phyloP scores from a whole-genome alignment of 2,797 vertebrate species.

The Muscicapa comitata region DNA sequence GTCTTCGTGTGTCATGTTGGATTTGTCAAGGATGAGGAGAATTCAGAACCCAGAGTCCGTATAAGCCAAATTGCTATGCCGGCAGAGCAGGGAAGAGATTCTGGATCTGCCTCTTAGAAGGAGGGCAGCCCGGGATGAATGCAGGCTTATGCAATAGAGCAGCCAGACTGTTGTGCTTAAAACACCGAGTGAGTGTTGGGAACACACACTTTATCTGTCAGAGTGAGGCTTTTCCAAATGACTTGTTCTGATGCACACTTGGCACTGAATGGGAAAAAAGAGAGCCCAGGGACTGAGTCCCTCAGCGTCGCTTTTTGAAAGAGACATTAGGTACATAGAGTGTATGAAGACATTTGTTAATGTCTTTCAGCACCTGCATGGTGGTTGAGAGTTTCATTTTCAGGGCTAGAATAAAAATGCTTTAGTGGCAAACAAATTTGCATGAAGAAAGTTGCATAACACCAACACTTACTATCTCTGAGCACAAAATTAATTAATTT shows the following conservation, averaged over 20 bases:
- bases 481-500: background rate
- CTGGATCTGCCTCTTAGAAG: background rate
- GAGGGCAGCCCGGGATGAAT: background rate
- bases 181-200: background rate
- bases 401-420: background rate
- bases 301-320: rapidly evolving
- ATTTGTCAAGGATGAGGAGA: background rate
- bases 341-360: background rate
- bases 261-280: background rate
- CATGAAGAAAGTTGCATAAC: background rate
- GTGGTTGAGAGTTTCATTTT: background rate
- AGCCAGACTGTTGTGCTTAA: background rate
- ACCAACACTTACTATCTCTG: background rate
- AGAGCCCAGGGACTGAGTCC: background rate
- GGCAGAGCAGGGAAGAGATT: background rate
- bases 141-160: background rate
- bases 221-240: background rate
- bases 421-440: background rate
- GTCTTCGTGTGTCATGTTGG: background rate
- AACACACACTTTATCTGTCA: background rate
- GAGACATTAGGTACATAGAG: background rate
- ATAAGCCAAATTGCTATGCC: background rate
- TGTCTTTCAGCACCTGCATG: background rate
- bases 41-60: background rate
- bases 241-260: background rate